Conservation (phyloP, 2,113 vertebrate species). For the Psittacara wagleri region DNA sequence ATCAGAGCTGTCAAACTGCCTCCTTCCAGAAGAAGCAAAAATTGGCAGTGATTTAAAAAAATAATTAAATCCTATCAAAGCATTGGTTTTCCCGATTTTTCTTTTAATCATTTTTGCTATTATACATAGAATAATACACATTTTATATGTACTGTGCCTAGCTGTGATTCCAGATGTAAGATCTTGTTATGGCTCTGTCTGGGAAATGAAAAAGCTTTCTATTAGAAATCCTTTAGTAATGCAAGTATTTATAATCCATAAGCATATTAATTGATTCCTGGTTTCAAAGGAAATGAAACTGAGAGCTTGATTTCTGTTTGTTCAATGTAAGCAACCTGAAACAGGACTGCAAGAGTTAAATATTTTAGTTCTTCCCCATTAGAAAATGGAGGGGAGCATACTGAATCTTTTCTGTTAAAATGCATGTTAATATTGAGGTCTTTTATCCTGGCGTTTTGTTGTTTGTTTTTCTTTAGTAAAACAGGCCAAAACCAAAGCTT, state of each 20-base stretch:
- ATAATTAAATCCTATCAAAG: background rate
- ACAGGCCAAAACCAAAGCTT: background rate
- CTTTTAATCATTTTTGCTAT: background rate
- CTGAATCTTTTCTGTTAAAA: background rate
- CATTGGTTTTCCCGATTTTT: background rate
- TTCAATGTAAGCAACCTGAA: background rate
- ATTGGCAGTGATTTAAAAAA: background rate
- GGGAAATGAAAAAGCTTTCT: slow-evolving; percentile 28
- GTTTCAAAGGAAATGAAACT: slow-evolving; percentile 13
- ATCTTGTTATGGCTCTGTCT: background rate
- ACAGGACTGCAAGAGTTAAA: background rate
- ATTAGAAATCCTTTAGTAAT: slow-evolving; percentile 3
- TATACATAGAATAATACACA: background rate
- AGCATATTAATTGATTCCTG: slow-evolving; percentile 12
- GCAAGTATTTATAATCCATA: slow-evolving; percentile 2
- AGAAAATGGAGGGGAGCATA: background rate
- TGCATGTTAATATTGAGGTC: background rate
- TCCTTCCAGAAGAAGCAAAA: background rate
- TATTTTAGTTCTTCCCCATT: background rate
- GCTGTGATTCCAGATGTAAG: background rate
- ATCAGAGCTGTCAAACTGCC: background rate
- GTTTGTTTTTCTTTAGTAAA: background rate
- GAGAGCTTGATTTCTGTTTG: background rate
- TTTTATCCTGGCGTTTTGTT: background rate
- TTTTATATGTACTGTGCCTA: background rate